Percentiles rank a stretch among this genome's conserved stretches.
phyloP scores from a whole-genome alignment of 2,888 invertebrate genomes.

The Flabesymbios commensalis region DNA sequence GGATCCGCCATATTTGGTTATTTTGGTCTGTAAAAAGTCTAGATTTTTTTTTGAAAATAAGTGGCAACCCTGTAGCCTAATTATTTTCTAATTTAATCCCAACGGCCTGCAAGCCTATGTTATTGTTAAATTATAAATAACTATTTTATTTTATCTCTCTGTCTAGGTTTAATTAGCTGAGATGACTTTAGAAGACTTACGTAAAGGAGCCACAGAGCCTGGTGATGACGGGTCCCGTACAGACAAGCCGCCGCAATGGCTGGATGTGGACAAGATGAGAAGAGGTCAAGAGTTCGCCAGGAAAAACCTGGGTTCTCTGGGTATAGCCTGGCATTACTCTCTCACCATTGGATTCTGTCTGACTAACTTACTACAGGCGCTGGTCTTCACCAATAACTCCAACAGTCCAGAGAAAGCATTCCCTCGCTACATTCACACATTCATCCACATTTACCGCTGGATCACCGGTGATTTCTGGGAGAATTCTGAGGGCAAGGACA shows the following conservation, averaged over 20 bases:
- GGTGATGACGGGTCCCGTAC: constrained; percentile 20
- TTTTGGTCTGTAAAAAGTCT: too few relatives aligned
- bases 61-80: too few relatives aligned
- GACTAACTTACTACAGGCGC: constrained; percentile 74
- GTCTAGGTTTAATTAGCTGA: too few relatives aligned
- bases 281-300: constrained; percentile 74
- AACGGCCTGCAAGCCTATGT: too few relatives aligned
- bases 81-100: too few relatives aligned
- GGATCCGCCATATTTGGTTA: too few relatives aligned
- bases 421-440: constrained; percentile 77
- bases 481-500: constrained; percentile 58
- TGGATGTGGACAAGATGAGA: constrained; percentile 62
- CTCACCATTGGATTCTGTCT: constrained; percentile 76
- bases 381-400: constrained; percentile 75
- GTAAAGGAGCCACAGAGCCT: not conserved
- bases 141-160: too few relatives aligned
- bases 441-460: constrained; percentile 79
- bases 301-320: constrained; percentile 73
- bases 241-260: constrained; percentile 57
- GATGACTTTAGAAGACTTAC: constrained; percentile 5
- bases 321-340: constrained; percentile 76
- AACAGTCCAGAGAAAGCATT: constrained; percentile 71
- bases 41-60: too few relatives aligned
- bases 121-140: too few relatives aligned
- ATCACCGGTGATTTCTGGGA: constrained; percentile 73